phyloP scores from a whole-genome alignment of 2,113 vertebrate genomes.

The Megaptera novaeangliae region DNA sequence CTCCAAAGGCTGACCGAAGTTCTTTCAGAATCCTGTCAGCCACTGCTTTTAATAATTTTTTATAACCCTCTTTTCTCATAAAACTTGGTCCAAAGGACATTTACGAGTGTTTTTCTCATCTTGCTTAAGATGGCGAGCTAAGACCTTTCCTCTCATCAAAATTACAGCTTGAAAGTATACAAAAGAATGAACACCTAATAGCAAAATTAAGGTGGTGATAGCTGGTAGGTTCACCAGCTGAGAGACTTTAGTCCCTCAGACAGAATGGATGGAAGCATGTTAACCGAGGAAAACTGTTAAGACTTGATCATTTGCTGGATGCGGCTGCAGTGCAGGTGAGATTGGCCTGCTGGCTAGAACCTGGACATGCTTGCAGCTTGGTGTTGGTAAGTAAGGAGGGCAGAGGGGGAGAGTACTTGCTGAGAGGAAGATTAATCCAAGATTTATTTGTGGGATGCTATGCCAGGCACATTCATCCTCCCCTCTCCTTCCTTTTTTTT shows the following conservation, averaged over 20 bases:
- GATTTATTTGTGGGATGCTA: not conserved
- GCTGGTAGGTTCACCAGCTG: not conserved
- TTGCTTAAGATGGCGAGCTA: not conserved
- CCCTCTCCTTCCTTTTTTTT: not conserved
- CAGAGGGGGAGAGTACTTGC: no score
- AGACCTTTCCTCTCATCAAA: not conserved
- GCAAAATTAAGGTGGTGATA: not conserved
- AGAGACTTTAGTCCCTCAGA: not conserved
- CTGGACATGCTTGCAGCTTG: not conserved
- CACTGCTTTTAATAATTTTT: not conserved
- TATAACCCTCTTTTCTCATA: constrained; percentile 35
- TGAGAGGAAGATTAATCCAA: not conserved
- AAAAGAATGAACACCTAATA: not conserved
- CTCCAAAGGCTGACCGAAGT: not conserved
- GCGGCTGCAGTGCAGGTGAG: not conserved
- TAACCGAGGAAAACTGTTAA: not conserved
- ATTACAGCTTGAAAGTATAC: not conserved
- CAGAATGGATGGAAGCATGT: not conserved
- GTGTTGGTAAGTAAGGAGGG: not conserved
- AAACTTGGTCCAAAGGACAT: not conserved
- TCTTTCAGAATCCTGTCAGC: constrained; percentile 14
- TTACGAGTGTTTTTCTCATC: constrained; percentile 30
- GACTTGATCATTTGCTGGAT: not conserved
- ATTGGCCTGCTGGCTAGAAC: not conserved
- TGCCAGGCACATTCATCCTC: not conserved